Base-by-base conservation (phyloP, 2,113 vertebrate genomes). In the Leucopsar rothschildi region DNA sequence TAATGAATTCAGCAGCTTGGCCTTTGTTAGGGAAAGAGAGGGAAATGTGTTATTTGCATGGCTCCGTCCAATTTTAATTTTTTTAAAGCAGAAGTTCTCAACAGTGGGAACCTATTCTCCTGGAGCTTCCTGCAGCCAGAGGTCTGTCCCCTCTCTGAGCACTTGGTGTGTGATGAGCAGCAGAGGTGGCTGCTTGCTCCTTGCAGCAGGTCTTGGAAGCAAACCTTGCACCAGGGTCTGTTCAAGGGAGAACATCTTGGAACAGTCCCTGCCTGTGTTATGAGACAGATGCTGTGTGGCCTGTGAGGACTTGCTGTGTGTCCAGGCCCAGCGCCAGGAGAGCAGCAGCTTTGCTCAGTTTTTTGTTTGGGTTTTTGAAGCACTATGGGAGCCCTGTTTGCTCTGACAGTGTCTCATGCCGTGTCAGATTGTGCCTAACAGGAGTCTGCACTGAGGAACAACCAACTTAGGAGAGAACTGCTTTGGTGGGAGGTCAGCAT, bases 291-390 rank as follows among this genome's bases (percentile, higher is more conserved):
- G 61, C 82, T 92, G 60, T 28, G 47, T 52, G 66, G 78, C 95
- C 79, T 94, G 79, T 88, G 73, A 94, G 69, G 72, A 68, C 92
- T 93, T 94, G 91, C 66, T 73, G 40, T 52, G 71, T 45, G 47
- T 73, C 76, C 55, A 69, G 70, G 89, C 84, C 50, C 56, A 3
- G 91, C 0, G 47, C 87, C 91, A 94, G 60, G 59, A 40, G 73
- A 83, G 75, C 87, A 77, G 60, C 33, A 11, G 52, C 76, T 70
- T 56, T 59, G 28, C 82, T 92, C 10, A 2, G 35, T 45, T 65
- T 76, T 24, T 90, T 86, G n/a, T 82, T 85, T 90, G 66, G 27
- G 45, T 22, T 78, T 75, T 40, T 52, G 52, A 40, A 18, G 40
- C 0, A 1, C 60, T 68, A 28, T 82, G 65, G 80, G 72, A 90